A percentile compares a stretch with the other conserved stretches of the same genome.
phyloP scores from a whole-genome alignment of 2,888 invertebrate species.

The Drosophila limbata region DNA sequence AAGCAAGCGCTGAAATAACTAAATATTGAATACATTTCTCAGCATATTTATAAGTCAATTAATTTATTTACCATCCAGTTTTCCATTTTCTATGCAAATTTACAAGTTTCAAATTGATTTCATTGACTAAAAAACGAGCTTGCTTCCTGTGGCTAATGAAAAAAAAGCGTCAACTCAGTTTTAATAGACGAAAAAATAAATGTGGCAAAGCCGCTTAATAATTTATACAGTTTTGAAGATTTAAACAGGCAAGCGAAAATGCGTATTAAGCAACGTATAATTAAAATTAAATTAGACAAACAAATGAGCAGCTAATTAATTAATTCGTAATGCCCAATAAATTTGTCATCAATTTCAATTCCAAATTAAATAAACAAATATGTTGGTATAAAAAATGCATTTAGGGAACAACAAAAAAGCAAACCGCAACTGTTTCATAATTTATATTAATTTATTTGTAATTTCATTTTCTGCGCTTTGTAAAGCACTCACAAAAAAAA shows the following conservation, averaged over 20 bases:
- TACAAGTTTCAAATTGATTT: slow-evolving; percentile 42
- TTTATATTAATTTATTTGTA: slow-evolving; percentile 61
- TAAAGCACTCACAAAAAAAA: slow-evolving; percentile 24
- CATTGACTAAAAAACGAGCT: slow-evolving; percentile 18
- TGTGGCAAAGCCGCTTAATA: slow-evolving; percentile 7
- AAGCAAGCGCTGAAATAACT: not conserved
- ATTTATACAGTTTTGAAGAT: slow-evolving; percentile 39
- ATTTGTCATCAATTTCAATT: slow-evolving; percentile 73
- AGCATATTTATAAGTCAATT: slow-evolving; percentile 17
- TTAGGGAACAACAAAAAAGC: slow-evolving; percentile 15
- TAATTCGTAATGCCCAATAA: slow-evolving; percentile 71
- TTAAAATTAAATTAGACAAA: slow-evolving; percentile 65
- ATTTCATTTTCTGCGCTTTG: slow-evolving; percentile 49
- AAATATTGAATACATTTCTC: slow-evolving; percentile 3
- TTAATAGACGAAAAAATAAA: slow-evolving; percentile 12
- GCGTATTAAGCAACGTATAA: slow-evolving; percentile 46
- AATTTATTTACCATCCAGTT: slow-evolving; percentile 28
- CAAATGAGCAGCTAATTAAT: slow-evolving; percentile 69
- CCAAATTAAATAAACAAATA: slow-evolving; percentile 32
- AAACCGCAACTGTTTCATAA: slow-evolving; percentile 32
- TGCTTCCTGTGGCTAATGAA: slow-evolving; percentile 22
- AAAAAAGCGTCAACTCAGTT: slow-evolving; percentile 12
- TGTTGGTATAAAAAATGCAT: slow-evolving; percentile 34
- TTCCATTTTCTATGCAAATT: slow-evolving; percentile 52
- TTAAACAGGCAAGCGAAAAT: not conserved